Evolutionary conservation across 2,797 vertebrate genomes (phyloP), one percentile per base, ranked within the genome.

Genomic region (Cirrhinus mrigala): DNA sequence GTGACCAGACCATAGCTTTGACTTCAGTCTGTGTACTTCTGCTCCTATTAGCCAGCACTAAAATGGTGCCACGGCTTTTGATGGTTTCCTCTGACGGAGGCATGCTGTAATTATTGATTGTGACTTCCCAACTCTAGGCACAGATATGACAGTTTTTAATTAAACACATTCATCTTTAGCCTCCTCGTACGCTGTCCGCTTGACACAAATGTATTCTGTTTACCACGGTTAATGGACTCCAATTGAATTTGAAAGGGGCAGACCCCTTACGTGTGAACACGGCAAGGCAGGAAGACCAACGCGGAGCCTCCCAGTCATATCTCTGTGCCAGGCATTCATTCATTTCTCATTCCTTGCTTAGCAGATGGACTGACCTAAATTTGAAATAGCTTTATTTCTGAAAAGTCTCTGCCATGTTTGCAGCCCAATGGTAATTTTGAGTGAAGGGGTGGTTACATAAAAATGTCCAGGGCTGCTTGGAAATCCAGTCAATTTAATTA

Each of bases 111-210:
- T 93, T 94, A 94, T 93, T 94, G 94, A 95, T 95, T 91, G 91
- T 91, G 91, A 91, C 91, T 91, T 89, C 90, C 90, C 91, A 87
- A 93, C 92, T 93, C 92, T 94, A 94, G 94, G 92, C 94, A 92
- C 89, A 94, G 92, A 94, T 94, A 94, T 96, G 95, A 95, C 95
- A 94, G 88, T 92, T 95, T 95, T 95, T 95, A 95, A 96, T 96
- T 94, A 95, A 96, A 95, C 88, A 46, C 94, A 96, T 96, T 95
- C 92, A 94, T 96, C 94, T 95, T 93, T 88, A 86, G 79, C 64
- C 91, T 89, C 86, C 88, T 88, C 90, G 91, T 89, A 68, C 70
- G 89, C 90, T 88, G 88, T 90, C 80, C 81, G 56, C 84, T 74
- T 93, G 94, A 94, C 94, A 92, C 92, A 94, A 94, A 95, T 94